These are phyloP conservation scores for Microctenopoma stevenorrisi DNA, from an alignment of 2,797 vertebrate species.

Conservation along the genomic window DNA sequence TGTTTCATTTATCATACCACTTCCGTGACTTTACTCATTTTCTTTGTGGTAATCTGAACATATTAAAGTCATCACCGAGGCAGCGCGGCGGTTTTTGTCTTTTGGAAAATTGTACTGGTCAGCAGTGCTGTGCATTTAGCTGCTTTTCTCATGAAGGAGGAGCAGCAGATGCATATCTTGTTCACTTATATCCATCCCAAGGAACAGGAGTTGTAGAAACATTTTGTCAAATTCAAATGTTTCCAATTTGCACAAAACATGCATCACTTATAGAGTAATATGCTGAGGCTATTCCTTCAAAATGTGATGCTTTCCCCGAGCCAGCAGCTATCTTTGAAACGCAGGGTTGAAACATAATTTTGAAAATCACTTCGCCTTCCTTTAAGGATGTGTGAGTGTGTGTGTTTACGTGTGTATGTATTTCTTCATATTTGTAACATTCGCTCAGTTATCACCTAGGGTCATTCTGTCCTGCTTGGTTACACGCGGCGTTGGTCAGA, in stretches of 20 bases:
- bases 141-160: neutral
- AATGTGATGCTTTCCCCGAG: conserved; percentile 4
- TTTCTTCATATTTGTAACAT: conserved; percentile 36
- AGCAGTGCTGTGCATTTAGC: neutral
- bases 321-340: conserved; percentile 3
- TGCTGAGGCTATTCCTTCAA: conserved; percentile 5
- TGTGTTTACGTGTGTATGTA: conserved; percentile 30
- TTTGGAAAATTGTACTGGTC: neutral
- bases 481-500: conserved; percentile 40
- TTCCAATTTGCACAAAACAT: neutral
- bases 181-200: neutral
- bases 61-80: neutral
- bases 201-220: neutral
- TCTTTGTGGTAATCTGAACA: neutral
- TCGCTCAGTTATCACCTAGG: conserved; percentile 35
- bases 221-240: neutral
- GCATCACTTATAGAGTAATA: conserved; percentile 1
- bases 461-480: conserved; percentile 56
- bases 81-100: neutral
- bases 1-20: neutral
- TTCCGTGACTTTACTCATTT: conserved; percentile 7
- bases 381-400: neutral
- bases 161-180: neutral
- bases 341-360: conserved; percentile 11
- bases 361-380: neutral